Conservation (phyloP, 1,140 invertebrate species). For the Drosophila lini region DNA sequence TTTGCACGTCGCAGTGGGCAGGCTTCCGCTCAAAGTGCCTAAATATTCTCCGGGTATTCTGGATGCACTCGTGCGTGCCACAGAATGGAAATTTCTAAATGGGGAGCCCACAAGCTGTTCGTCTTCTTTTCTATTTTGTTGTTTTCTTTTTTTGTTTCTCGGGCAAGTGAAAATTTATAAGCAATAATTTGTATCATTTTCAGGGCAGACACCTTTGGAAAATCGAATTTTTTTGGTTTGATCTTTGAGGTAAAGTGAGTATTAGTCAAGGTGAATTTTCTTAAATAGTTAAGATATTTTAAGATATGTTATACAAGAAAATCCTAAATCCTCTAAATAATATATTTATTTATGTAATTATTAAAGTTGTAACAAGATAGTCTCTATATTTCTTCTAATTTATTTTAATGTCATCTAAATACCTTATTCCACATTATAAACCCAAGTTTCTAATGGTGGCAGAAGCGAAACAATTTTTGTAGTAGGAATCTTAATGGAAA, state of each 20-base stretch:
- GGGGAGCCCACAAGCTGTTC: constrained; percentile 16
- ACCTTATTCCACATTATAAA: background rate
- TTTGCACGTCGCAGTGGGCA: constrained; percentile 54
- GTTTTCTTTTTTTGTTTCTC: background rate
- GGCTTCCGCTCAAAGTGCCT: constrained; percentile 34
- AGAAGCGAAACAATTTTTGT: background rate
- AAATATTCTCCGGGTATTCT: constrained; percentile 64
- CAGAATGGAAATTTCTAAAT: constrained; percentile 56
- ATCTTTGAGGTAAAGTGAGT: background rate
- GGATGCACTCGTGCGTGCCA: constrained; percentile 70
- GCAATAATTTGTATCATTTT: constrained; percentile 8
- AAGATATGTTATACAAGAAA: background rate
- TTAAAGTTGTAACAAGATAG: too few relatives aligned
- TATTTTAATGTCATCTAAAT: background rate
- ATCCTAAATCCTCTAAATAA: too few relatives aligned
- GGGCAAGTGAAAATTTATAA: constrained; percentile 3
- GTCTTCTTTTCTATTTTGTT: background rate
- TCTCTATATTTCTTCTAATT: too few relatives aligned
- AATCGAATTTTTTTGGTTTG: background rate
- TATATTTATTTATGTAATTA: background rate
- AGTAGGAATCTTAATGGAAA: constrained; percentile 12
- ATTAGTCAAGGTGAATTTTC: background rate
- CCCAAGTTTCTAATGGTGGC: background rate
- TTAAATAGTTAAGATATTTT: too few relatives aligned
- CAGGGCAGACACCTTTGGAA: background rate